These are phyloP conservation scores for Linyphia triangularis DNA, from an alignment of 2,888 invertebrate genomes.

Conservation along the genomic window DNA sequence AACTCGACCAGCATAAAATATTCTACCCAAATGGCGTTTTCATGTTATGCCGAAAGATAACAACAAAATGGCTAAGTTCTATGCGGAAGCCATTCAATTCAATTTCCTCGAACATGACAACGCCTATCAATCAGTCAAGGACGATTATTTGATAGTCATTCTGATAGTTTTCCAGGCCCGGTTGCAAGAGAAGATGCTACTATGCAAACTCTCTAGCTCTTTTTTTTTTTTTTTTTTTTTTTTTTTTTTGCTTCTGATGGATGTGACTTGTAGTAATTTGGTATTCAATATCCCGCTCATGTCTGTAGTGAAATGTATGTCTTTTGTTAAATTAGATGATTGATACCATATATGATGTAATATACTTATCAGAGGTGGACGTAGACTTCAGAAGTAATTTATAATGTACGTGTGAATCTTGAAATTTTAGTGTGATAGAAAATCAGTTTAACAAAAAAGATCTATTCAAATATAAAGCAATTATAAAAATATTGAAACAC, in stretches of 20 bases:
- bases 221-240: not conserved
- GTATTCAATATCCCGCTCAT: not conserved
- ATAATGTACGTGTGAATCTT: too few relatives aligned
- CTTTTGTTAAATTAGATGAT: slow-evolving; percentile 6
- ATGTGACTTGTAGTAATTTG: slow-evolving; percentile 16
- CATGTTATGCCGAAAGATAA: slow-evolving; percentile 63
- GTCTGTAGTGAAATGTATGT: slow-evolving; percentile 12
- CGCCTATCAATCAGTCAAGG: slow-evolving; percentile 56
- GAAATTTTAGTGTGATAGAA: too few relatives aligned
- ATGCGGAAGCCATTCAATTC: slow-evolving; percentile 45
- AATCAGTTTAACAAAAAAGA: too few relatives aligned
- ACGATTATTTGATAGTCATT: slow-evolving; percentile 63
- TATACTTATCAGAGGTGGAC: slow-evolving; percentile 29
- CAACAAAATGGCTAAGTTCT: slow-evolving; percentile 64
- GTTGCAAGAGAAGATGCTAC: slow-evolving; percentile 30
- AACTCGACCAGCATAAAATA: slow-evolving; percentile 57
- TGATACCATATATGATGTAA: not conserved
- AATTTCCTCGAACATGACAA: slow-evolving; percentile 56
- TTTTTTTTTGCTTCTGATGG: slow-evolving; percentile 10
- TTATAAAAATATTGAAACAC: too few relatives aligned
- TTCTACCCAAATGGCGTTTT: slow-evolving; percentile 64
- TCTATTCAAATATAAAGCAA: too few relatives aligned
- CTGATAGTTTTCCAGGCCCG: slow-evolving; percentile 44
- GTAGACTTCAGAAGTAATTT: too few relatives aligned
- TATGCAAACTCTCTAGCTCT: slow-evolving; percentile 26